Base-by-base conservation (phyloP, 2,797 vertebrate species). In the Cossypha polioptera region DNA sequence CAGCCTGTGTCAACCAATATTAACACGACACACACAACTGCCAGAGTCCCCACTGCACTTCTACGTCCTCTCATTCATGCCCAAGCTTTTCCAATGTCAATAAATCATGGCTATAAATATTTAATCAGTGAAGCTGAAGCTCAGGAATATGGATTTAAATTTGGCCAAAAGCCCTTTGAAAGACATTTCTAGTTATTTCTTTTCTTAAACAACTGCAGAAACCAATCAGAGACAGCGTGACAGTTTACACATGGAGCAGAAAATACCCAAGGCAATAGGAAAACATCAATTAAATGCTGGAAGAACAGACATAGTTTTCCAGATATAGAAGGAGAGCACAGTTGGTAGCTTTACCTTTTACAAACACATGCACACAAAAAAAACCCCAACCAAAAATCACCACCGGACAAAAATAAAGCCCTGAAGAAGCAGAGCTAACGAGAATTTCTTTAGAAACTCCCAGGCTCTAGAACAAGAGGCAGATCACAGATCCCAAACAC, bases 201-300 rank as follows among this genome's bases (percentile, higher is more conserved):
- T 50, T 79, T 43, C 36, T 68, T 31, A 62, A 74, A 38, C 9
- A 66, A 43, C 38, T 45, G 21, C 25, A 91, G 72, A 91, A 87
- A 62, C 43, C 29, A 35, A 17, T 38, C 14, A 61, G n/a, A 53
- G 13, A 14, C 26, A 55, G 16, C 1, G 7, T 26, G 21, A 53
- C 0, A 0, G 19, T 22, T 71, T 36, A 38, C 10, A 62, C 3
- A 8, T 0, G 0, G 15, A 40, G 57, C 35, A 59, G 33, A 42
- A 86, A 78, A 58, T 15, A 59, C 16, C 28, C 8, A 12, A 20
- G 18, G 20, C 38, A 58, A 65, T 8, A 87, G 3, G 33, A 80
- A 86, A 77, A 69, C 14, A 29, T 2, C 35, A 47, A 1, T 33
- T 42, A 65, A 75, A 65, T 0, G 1, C 22, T 66, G 20, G 26